Evolutionary conservation across 2,113 vertebrate genomes (phyloP), one percentile per base, ranked within the genome.

Genomic region (Chaetorhynchus papuensis): DNA sequence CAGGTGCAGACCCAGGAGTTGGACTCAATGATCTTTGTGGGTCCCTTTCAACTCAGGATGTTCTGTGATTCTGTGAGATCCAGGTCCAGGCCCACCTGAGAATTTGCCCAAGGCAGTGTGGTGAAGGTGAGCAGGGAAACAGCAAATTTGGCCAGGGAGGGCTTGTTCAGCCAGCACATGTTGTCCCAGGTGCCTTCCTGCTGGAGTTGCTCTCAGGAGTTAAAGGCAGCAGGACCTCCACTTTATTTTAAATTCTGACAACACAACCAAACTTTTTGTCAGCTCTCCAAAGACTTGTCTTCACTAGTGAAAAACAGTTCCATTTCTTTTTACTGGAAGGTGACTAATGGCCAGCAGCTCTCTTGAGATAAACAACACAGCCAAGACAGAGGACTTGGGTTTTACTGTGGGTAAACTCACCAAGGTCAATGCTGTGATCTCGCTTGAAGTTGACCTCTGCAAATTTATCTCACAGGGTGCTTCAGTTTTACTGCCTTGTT

Each of bases 331-430:
- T 60, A 35, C 60, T 87, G 52, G 44, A 82, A 77, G 64, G 52
- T 89, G 56, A 92, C 64, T 82, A 69, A 94, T 30, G 52, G 60
- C 86, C 68, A 74, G 60, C 39, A 89, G 72, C 47, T 86, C 60
- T 75, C 60, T 21, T 66, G 52, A 92, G 60, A 52, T 90, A 93
- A 97, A 97, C 82, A 95, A 39, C 33, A 9, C 11, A 45, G 77
- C 68, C 13, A 21, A 84, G 94, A 89, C 1, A 3, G 42, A 68
- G 86, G 30, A 54, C 33, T 44, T 70, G 54, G 68, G 52, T 95
- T 95, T 91, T 92, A 53, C 83, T 26, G 47, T 44, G 91, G 49
- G 44, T 94, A 89, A 96, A 91, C 69, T 83, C 89, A 87, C 41
- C 89, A 76, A 94, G 91, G 87, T 92, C 91, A 91, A 4, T 10